A percentile compares a stretch with the other conserved stretches of the same genome.
These are phyloP conservation scores for Anguilla pacifica DNA, from an alignment of 2,797 vertebrate genomes.

Conservation along the genomic window DNA sequence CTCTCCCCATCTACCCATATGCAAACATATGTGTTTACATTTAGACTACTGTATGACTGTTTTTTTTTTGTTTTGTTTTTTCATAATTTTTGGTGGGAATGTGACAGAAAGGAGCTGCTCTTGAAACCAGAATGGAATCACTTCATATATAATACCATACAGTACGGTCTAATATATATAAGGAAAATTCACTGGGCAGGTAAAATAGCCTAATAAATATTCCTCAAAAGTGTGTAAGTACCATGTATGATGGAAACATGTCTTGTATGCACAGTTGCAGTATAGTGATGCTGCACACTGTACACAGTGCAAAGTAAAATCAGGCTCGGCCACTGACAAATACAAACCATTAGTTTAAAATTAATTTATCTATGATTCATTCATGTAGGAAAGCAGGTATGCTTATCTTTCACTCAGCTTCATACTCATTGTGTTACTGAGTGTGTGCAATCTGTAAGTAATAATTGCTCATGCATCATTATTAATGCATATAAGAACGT, in stretches of 20 bases:
- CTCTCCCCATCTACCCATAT: too few species aligned
- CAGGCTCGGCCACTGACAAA: background rate
- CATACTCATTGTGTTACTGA: background rate
- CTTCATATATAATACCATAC: background rate
- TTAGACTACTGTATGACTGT: background rate
- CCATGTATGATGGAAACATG: background rate
- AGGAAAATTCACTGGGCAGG: too few species aligned
- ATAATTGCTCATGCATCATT: background rate
- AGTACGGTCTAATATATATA: too few species aligned
- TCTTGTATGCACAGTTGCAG: background rate
- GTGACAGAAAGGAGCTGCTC: background rate
- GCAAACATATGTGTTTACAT: too few species aligned
- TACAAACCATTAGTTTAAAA: background rate
- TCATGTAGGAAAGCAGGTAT: background rate
- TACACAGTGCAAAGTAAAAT: background rate
- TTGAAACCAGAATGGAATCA: background rate
- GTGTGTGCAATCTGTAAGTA: constrained; percentile 2
- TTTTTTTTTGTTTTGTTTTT: background rate
- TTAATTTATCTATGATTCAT: background rate
- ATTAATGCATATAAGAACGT: background rate
- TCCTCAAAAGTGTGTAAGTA: background rate
- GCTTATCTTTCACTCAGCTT: background rate
- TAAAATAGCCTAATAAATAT: background rate
- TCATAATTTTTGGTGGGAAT: background rate
- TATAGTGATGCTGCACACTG: background rate